Percentiles rank a stretch among this genome's conserved stretches.
phyloP scores from a whole-genome alignment of 2,113 vertebrate genomes.

The Opisthocomus hoazin region DNA sequence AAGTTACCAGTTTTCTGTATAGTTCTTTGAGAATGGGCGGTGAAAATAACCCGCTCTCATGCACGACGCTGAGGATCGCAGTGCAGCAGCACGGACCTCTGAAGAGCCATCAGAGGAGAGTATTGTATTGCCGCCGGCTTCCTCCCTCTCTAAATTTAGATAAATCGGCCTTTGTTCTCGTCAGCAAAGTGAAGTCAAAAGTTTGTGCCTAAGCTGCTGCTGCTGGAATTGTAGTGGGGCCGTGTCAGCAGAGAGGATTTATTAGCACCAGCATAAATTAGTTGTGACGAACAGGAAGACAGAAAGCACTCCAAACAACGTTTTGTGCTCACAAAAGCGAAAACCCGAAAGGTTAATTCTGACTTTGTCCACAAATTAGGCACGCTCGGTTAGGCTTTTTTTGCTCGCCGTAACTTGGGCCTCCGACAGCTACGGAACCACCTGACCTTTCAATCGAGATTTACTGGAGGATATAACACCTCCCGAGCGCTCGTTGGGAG shows the following conservation, averaged over 20 bases:
- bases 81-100: neutral
- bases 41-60: neutral
- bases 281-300: neutral
- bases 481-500: accelerated
- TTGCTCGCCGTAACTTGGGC: neutral
- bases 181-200: slow-evolving; percentile 19
- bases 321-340: neutral
- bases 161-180: slow-evolving; percentile 24
- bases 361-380: slow-evolving; percentile 49
- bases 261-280: slow-evolving; percentile 29
- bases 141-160: neutral
- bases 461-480: neutral
- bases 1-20: neutral
- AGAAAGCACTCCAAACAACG: slow-evolving; percentile 22
- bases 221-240: neutral
- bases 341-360: slow-evolving; percentile 51
- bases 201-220: neutral
- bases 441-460: slow-evolving; percentile 24
- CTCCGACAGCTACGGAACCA: neutral
- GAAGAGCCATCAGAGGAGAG: neutral
- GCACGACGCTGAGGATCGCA: neutral
- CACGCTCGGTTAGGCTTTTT: slow-evolving; percentile 33
- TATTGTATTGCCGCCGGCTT: neutral
- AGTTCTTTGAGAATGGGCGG: neutral
- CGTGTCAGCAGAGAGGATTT: neutral